A percentile compares a stretch with the other conserved stretches of the same genome.
These are phyloP conservation scores for Diadema setosum DNA, from an alignment of 35 echinoderm and acorn worm genomes.

Conservation along the genomic window DNA sequence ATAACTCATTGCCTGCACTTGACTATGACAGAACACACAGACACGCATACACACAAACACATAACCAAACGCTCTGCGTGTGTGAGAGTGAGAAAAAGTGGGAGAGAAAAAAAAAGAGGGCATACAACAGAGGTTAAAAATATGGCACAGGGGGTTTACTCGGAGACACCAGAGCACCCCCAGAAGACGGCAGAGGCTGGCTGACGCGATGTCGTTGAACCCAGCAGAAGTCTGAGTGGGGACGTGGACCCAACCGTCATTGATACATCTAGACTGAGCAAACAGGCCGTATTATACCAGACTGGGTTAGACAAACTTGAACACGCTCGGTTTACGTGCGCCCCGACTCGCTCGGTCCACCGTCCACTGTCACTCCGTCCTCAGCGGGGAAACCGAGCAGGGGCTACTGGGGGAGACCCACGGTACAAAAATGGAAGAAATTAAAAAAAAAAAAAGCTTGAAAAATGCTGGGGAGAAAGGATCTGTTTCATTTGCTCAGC, in stretches of 20 bases:
- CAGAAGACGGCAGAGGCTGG: neutral
- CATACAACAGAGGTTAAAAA: neutral
- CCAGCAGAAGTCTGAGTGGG: neutral
- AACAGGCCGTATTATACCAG: constrained; percentile 2
- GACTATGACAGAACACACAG: too few species aligned
- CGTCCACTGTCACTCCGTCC: neutral
- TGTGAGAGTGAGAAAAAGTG: neutral
- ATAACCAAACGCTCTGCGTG: too few species aligned
- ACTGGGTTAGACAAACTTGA: constrained; percentile 21
- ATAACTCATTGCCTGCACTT: too few species aligned
- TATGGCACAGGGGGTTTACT: too few species aligned
- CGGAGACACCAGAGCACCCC: neutral
- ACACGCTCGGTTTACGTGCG: constrained; percentile 15
- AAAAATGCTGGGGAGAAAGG: neutral
- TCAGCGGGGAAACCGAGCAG: neutral
- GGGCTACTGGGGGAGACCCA: neutral
- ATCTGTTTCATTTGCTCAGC: constrained; percentile 2
- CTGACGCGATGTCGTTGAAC: constrained; percentile 11
- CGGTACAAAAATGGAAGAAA: too few species aligned
- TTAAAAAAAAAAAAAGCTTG: neutral
- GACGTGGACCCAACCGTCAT: constrained; percentile 10
- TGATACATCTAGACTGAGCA: constrained; percentile 17
- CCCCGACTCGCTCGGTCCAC: neutral
- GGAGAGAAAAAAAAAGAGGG: neutral
- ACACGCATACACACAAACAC: neutral